phyloP scores from a whole-genome alignment of 1,140 invertebrate species.

The Drosophila guanche region DNA sequence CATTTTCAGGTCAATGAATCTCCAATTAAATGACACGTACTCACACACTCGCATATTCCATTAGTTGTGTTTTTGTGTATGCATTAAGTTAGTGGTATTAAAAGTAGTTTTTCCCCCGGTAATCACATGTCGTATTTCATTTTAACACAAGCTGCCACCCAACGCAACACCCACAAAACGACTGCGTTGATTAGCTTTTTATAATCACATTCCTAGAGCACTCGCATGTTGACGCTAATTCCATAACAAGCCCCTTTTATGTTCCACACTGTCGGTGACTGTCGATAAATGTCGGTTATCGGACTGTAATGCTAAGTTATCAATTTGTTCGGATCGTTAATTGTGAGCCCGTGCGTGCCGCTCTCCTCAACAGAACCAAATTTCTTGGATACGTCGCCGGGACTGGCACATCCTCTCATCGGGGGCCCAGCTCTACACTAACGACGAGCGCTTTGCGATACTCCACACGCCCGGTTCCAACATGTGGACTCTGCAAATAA shows the following conservation, averaged over 20 bases:
- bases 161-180: constrained; percentile 12
- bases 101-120: constrained; percentile 46
- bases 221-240: constrained; percentile 58
- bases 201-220: constrained; percentile 45
- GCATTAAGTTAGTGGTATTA: constrained; percentile 16
- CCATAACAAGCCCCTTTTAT: constrained; percentile 38
- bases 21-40: constrained; percentile 22
- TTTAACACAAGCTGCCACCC: constrained; percentile 20
- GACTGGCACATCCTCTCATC: constrained; percentile 97
- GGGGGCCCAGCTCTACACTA: constrained; percentile 94
- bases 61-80: neutral
- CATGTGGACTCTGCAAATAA: constrained; percentile 95
- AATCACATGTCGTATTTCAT: constrained; percentile 49
- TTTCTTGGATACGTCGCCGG: constrained; percentile 94
- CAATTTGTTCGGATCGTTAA: constrained; percentile 26
- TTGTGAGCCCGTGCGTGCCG: neutral
- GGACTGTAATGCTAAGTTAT: constrained; percentile 32
- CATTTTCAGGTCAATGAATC: constrained; percentile 12
- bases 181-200: constrained; percentile 47
- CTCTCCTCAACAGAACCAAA: constrained; percentile 85
- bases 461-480: constrained; percentile 86
- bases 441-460: constrained; percentile 93
- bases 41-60: neutral
- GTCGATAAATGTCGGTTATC: constrained; percentile 37
- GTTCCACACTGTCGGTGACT: constrained; percentile 47